phyloP scores from a whole-genome alignment of 2,113 vertebrate genomes.

The Thunnus maccoyii region DNA sequence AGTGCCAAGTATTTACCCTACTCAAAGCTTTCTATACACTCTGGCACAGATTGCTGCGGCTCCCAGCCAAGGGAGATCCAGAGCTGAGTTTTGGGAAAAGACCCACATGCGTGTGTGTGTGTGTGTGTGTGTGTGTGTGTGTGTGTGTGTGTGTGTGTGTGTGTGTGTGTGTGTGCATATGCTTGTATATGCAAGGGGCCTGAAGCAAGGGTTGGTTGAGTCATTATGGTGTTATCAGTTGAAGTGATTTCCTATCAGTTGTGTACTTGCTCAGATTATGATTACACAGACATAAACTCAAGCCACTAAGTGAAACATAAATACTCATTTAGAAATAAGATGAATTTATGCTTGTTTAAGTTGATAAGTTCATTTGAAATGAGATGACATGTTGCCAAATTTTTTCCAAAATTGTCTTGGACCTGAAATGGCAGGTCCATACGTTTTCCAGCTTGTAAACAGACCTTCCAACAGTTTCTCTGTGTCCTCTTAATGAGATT shows the following conservation, averaged over 20 bases:
- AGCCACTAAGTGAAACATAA: not conserved
- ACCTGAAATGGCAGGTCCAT: not conserved
- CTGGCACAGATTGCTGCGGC: slow-evolving; percentile 31
- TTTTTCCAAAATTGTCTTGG: not conserved
- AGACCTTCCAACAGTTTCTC: not conserved
- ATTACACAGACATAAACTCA: not conserved
- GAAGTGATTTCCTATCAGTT: not conserved
- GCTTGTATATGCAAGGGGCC: not conserved
- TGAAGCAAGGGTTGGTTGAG: not conserved
- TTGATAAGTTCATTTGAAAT: not conserved
- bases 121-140: slow-evolving; percentile 9
- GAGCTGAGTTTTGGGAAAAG: slow-evolving; percentile 42
- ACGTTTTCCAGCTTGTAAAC: slow-evolving; percentile 4
- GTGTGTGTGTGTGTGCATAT: not conserved
- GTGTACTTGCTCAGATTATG: not conserved
- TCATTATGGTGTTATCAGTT: not conserved
- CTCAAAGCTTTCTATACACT: slow-evolving; percentile 41
- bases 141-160: not conserved
- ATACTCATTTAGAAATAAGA: not conserved
- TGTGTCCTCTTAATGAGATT: not conserved
- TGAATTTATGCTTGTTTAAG: not conserved
- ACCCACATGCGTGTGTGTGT: slow-evolving; percentile 16
- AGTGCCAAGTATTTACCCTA: slow-evolving; percentile 65
- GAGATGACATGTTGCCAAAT: no score
- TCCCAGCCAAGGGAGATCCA: slow-evolving; percentile 54